Evolutionary conservation across 2,888 invertebrate genomes (phyloP).

Genomic region (Entomobrya multifasciata): DNA sequence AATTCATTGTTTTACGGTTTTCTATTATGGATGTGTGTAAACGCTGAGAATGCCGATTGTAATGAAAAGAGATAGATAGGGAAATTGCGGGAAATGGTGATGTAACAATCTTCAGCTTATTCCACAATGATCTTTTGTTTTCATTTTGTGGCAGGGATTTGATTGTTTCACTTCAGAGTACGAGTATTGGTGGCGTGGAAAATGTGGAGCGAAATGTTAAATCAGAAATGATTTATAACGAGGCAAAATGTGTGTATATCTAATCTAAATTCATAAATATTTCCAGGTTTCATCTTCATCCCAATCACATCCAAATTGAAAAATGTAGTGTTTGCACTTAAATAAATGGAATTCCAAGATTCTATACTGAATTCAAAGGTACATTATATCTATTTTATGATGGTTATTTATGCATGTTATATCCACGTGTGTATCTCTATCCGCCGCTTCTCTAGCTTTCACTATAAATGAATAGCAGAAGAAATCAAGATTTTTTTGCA

Average conservation of each 20-base stretch:
- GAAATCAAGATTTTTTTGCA: slow-evolving; percentile 3
- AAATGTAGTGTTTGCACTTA: background rate
- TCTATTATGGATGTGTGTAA: slow-evolving; percentile 2
- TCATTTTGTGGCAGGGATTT: slow-evolving; percentile 57
- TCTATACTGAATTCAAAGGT: background rate
- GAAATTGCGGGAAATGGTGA: slow-evolving; percentile 51
- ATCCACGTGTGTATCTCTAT: no score
- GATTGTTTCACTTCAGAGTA: slow-evolving; percentile 47
- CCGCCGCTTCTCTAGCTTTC: background rate
- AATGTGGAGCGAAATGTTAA: background rate
- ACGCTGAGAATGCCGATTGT: slow-evolving; percentile 6
- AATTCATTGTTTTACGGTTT: slow-evolving; percentile 14
- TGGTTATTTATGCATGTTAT: background rate
- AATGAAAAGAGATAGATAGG: slow-evolving; percentile 28
- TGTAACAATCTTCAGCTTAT: background rate
- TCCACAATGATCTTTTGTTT: slow-evolving; percentile 55
- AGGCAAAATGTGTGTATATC: slow-evolving; percentile 12
- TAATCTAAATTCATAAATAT: slow-evolving; percentile 50
- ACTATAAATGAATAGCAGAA: slow-evolving; percentile 3
- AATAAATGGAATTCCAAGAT: slow-evolving; percentile 29
- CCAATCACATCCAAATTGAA: background rate
- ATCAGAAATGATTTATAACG: slow-evolving; percentile 34
- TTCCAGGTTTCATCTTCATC: slow-evolving; percentile 19
- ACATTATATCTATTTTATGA: background rate
- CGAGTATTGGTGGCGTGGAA: background rate